These are phyloP conservation scores for Globodera rostochiensis DNA, from an alignment of 1,140 invertebrate genomes.

Conservation along the genomic window DNA sequence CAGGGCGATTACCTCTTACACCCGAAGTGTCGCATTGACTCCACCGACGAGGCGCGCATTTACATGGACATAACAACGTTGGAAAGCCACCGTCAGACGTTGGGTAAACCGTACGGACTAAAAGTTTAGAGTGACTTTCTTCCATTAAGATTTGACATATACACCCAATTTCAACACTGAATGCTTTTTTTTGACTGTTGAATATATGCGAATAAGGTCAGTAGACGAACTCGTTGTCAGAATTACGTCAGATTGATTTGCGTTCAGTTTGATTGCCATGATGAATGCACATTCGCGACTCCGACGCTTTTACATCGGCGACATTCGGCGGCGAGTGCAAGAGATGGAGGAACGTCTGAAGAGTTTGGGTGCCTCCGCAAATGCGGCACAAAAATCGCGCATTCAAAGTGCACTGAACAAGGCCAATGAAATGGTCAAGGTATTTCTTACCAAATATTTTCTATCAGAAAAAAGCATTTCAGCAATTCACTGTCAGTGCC, in stretches of 20 bases:
- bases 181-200: conserved; percentile 92
- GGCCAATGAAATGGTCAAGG: conserved; percentile 16
- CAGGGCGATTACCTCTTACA: conserved; percentile 85
- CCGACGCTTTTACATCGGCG: conserved; percentile 10
- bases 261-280: conserved; percentile 19
- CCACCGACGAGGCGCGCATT: conserved; percentile 82
- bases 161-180: conserved; percentile 86
- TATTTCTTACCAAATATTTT: background rate
- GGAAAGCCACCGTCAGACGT: conserved; percentile 75
- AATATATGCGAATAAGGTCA: conserved; percentile 86
- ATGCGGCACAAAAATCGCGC: background rate
- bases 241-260: conserved; percentile 73
- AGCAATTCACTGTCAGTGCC: conserved; percentile 23
- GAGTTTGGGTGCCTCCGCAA: background rate
- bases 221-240: conserved; percentile 81
- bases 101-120: conserved; percentile 70
- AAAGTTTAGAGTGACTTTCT: background rate
- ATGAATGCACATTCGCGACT: conserved; percentile 8
- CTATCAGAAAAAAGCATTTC: background rate
- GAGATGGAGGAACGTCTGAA: conserved; percentile 73
- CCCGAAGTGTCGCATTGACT: conserved; percentile 76
- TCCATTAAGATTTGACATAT: conserved; percentile 66
- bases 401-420: background rate
- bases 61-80: conserved; percentile 80
- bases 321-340: conserved; percentile 83